Percentiles rank a stretch among this genome's conserved stretches.
Evolutionary conservation across 1,140 invertebrate species (phyloP).

Genomic region (Teleogryllus occipitalis): DNA sequence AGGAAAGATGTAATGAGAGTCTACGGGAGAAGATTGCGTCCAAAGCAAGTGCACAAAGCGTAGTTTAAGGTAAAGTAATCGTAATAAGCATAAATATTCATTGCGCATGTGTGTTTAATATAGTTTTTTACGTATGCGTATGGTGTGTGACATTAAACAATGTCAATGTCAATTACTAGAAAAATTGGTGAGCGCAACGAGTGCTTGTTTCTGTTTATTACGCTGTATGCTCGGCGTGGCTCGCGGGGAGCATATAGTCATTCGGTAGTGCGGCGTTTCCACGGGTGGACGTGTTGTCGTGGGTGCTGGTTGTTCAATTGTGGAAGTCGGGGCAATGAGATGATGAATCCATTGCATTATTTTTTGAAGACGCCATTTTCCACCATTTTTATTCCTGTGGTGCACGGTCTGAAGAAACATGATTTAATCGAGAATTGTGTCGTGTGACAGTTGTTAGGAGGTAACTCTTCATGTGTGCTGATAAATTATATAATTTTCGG

Average conservation of each 20-base stretch:
- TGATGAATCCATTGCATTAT: conserved; percentile 19
- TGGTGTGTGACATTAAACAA: conserved; percentile 20
- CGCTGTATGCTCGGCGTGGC: not conserved
- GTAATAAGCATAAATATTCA: not conserved
- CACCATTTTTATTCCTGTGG: conserved; percentile 21
- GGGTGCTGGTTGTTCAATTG: not conserved
- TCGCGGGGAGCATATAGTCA: not conserved
- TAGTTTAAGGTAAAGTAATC: not conserved
- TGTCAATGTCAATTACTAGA: conserved; percentile 23
- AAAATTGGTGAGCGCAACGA: conserved; percentile 11
- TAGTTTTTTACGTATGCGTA: conserved; percentile 11
- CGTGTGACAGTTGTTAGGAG: not conserved
- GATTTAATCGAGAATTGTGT: not conserved
- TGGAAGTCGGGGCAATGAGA: conserved; percentile 5
- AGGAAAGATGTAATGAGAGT: conserved; percentile 12
- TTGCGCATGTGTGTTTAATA: conserved; percentile 7
- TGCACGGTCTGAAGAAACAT: conserved; percentile 6
- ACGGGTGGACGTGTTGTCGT: not conserved
- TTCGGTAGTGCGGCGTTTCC: not conserved
- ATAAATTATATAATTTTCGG: no score
- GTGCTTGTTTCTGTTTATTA: not conserved
- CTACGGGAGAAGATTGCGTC: not conserved
- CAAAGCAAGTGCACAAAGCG: not conserved
- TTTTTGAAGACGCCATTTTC: conserved; percentile 22
- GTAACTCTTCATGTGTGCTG: not conserved